Base-by-base conservation (phyloP, 1,140 invertebrate species). In the Musca domestica region DNA sequence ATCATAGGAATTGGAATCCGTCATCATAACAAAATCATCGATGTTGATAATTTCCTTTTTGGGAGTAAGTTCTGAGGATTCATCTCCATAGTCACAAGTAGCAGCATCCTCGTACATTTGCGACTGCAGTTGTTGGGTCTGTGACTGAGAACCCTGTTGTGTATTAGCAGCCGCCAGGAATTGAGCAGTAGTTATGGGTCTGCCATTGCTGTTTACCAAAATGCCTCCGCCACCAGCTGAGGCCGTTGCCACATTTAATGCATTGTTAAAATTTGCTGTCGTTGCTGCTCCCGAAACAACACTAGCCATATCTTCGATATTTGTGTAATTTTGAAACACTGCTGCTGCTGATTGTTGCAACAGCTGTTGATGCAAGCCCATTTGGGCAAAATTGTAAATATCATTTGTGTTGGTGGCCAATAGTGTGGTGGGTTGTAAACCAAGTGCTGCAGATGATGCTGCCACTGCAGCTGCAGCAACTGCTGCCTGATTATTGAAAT, bases 31-130 rank as follows among this genome's bases (percentile, higher is more conserved):
- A 71, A 79, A 81, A 51, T 81, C 78, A 74, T 81, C 78, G 10
- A 81, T 81, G 64, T 81, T 81, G 20, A 81, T 81, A 47, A 81
- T 79, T 71, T 81, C 78, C 67, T 79, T 74, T 61, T 81, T 81
- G 15, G 76, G 74, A 58, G 78, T 72, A 46, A 78, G 63, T 41
- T 69, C 74, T 3, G 75, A 80, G 64, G 84, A 72, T 14, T 70
- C 74, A 72, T 80, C 71, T 10, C 27, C 27, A 30, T 10, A 5
- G 12, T 41, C 6, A 12, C 34, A 2, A 41, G 2, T 10, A 61
- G 78, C 74, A 51, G 77, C 74, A 27, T 64, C 46, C 73, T 80
- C 75, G 41, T 79, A 75, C 48, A 78, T 68, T 34, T 75, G 73
- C 73, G 74, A 67, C 73, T 74, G 76, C 6, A 74, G 48, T 34